A percentile compares a stretch with the other conserved stretches of the same genome.
Evolutionary conservation across 1,140 invertebrate species (phyloP).

Genomic region (Leptoteleia sp.): DNA sequence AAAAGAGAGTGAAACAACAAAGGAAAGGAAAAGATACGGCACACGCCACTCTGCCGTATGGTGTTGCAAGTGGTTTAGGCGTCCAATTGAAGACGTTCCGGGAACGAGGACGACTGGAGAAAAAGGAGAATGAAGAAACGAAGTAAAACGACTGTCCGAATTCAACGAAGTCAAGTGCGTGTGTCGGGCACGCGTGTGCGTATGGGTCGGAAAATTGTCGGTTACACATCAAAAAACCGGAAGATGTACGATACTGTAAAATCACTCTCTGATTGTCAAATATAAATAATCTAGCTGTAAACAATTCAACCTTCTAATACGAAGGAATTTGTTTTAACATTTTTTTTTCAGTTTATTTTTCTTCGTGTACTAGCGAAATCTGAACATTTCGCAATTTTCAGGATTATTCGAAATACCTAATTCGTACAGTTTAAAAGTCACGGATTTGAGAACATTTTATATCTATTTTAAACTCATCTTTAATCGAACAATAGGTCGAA

Average conservation of each 20-base stretch:
- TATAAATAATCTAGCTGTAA: too few relatives aligned
- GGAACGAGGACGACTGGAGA: conserved; percentile 30
- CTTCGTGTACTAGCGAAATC: too few relatives aligned
- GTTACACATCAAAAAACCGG: conserved; percentile 67
- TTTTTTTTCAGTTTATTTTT: too few relatives aligned
- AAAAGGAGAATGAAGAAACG: too few relatives aligned
- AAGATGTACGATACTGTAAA: conserved; percentile 57
- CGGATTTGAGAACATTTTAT: background rate
- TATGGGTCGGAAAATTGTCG: conserved; percentile 68
- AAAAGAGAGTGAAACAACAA: conserved; percentile 50
- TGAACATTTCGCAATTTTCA: too few relatives aligned
- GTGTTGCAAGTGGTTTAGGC: conserved; percentile 53
- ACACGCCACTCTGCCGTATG: conserved; percentile 59
- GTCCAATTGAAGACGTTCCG: conserved; percentile 34
- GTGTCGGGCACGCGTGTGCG: conserved; percentile 69
- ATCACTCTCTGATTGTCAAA: conserved; percentile 5
- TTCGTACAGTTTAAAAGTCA: background rate
- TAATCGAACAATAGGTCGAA: conserved; percentile 9
- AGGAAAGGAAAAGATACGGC: conserved; percentile 63
- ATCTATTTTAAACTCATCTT: conserved; percentile 28
- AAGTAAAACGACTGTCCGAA: conserved; percentile 42
- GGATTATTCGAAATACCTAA: background rate
- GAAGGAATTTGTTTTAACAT: too few relatives aligned
- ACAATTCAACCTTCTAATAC: too few relatives aligned
- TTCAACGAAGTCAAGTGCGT: conserved; percentile 66